These are phyloP conservation scores for Andrena marginata DNA, from an alignment of 2,888 invertebrate species.

Conservation along the genomic window DNA sequence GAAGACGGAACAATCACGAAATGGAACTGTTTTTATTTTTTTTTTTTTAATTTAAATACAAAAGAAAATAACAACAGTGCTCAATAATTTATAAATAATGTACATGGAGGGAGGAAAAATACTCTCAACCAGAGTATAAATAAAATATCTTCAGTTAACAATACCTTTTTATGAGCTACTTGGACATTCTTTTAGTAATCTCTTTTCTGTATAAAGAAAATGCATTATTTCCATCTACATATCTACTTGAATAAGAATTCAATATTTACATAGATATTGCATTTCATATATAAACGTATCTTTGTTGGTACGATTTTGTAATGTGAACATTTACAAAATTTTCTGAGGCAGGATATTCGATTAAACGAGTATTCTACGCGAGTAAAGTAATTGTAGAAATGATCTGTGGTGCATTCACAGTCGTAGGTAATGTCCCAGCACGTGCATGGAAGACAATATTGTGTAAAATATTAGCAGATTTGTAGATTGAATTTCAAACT, in stretches of 20 bases:
- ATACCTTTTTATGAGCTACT: too few species aligned
- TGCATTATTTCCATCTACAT: not conserved
- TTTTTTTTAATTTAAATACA: not conserved
- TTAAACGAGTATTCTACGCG: not conserved
- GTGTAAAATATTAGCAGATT: not conserved
- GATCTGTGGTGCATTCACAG: not conserved
- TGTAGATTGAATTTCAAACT: not conserved
- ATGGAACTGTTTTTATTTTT: not conserved
- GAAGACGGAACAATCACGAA: not conserved
- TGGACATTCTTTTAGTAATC: too few species aligned
- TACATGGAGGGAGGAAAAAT: not conserved
- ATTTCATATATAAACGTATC: not conserved
- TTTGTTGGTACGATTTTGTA: not conserved
- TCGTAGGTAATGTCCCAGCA: slow-evolving; percentile 1
- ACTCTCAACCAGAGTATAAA: too few species aligned
- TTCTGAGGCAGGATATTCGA: not conserved
- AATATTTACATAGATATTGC: not conserved
- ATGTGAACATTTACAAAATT: not conserved
- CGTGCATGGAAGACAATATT: slow-evolving; percentile 9
- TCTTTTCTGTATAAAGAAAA: not conserved
- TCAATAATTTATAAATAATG: not conserved
- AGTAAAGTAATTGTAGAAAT: not conserved
- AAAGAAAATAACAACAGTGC: not conserved
- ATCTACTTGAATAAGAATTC: not conserved
- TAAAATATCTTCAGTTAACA: too few species aligned